Evolutionary conservation across 1,140 invertebrate genomes (phyloP).

Genomic region (Ridgeia piscesae): DNA sequence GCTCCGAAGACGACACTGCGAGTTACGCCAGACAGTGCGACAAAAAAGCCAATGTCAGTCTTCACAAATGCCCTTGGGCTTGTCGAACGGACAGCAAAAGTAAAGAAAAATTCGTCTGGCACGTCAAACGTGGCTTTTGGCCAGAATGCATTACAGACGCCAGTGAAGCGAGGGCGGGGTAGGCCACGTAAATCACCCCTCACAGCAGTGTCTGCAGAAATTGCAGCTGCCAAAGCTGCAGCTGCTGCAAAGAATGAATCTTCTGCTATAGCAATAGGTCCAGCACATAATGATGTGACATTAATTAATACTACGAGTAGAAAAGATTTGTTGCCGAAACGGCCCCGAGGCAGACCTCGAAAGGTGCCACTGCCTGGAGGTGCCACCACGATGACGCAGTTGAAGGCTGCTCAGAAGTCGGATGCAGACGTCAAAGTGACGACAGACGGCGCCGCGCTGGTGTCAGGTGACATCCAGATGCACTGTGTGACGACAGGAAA

Average conservation of each 20-base stretch:
- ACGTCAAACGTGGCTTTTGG: background rate
- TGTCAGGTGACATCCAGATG: background rate
- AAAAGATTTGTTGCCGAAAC: background rate
- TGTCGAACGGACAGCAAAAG: background rate
- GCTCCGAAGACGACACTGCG: background rate
- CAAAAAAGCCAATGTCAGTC: background rate
- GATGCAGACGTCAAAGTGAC: background rate
- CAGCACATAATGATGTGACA: background rate
- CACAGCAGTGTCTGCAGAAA: background rate
- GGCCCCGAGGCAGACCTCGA: background rate
- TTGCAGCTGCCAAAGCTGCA: background rate
- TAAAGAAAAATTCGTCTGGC: background rate
- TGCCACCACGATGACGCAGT: background rate
- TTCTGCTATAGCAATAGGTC: background rate
- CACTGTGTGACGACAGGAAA: background rate
- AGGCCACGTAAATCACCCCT: background rate
- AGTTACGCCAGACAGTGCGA: background rate
- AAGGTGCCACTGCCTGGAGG: background rate
- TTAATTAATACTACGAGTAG: background rate
- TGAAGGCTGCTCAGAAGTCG: background rate
- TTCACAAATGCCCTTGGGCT: background rate
- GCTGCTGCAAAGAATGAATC: background rate
- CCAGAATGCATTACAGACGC: background rate
- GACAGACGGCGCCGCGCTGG: background rate
- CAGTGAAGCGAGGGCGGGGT: background rate